phyloP scores from a whole-genome alignment of 2,888 invertebrate genomes.

The Agrochola litura region DNA sequence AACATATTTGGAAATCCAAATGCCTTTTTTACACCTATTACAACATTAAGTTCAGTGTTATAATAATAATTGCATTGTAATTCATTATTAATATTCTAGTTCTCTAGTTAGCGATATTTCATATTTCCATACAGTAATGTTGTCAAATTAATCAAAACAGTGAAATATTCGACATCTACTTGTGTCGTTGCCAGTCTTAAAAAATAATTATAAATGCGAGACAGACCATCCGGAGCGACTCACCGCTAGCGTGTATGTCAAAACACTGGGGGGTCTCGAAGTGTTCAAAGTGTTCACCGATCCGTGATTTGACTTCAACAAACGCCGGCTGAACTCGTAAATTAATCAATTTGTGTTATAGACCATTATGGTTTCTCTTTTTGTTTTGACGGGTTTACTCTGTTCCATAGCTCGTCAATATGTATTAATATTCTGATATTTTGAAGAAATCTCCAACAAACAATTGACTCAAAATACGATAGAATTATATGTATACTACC shows the following conservation, averaged over 20 bases:
- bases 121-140: no score
- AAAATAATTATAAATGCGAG: slow-evolving; percentile 9
- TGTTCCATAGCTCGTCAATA: neutral
- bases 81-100: no score
- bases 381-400: neutral
- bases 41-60: no score
- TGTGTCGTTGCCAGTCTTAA: no score
- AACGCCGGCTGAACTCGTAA: slow-evolving; percentile 13
- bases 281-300: slow-evolving; percentile 17
- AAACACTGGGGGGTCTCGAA: slow-evolving; percentile 38
- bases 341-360: slow-evolving; percentile 24
- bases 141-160: no score
- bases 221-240: neutral
- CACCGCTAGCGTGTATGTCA: slow-evolving; percentile 4
- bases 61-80: no score
- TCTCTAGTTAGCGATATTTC: no score
- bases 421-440: neutral
- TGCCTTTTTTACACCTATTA: no score
- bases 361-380: neutral
- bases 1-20: no score
- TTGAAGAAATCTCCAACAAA: neutral
- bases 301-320: slow-evolving; percentile 7
- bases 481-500: neutral
- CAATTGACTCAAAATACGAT: neutral
- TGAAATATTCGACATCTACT: no score